Conservation (phyloP, 2,888 invertebrate genomes). For the Arctia plantaginis region DNA sequence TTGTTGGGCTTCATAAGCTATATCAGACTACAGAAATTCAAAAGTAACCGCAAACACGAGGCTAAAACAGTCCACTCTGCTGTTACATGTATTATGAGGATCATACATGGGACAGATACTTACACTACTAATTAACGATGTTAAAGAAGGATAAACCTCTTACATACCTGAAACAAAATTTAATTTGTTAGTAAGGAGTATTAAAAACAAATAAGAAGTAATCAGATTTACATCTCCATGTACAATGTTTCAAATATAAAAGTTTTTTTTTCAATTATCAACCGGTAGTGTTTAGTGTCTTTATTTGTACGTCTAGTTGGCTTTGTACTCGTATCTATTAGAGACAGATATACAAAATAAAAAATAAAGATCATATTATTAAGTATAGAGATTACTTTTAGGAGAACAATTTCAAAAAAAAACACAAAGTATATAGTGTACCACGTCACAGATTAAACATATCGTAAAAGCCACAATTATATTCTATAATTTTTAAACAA, state of each 20-base stretch:
- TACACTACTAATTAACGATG: neutral
- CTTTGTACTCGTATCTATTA: too few species aligned
- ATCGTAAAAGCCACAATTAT: too few species aligned
- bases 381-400: too few species aligned
- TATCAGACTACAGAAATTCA: neutral
- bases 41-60: neutral
- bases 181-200: neutral
- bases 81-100: neutral
- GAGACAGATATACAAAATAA: too few species aligned
- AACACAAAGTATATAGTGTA: neutral
- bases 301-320: too few species aligned
- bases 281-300: too few species aligned
- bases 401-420: too few species aligned
- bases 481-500: neutral
- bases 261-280: too few species aligned
- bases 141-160: neutral
- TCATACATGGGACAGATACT: neutral
- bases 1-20: neutral
- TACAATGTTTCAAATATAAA: too few species aligned
- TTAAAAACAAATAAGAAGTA: neutral
- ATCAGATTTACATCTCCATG: too few species aligned
- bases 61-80: neutral
- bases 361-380: too few species aligned
- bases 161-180: conserved; percentile 21
- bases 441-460: neutral